These are phyloP conservation scores for Zoanthus sociatus DNA, from an alignment of 92 coral and sea anemone genomes.

Conservation along the genomic window DNA sequence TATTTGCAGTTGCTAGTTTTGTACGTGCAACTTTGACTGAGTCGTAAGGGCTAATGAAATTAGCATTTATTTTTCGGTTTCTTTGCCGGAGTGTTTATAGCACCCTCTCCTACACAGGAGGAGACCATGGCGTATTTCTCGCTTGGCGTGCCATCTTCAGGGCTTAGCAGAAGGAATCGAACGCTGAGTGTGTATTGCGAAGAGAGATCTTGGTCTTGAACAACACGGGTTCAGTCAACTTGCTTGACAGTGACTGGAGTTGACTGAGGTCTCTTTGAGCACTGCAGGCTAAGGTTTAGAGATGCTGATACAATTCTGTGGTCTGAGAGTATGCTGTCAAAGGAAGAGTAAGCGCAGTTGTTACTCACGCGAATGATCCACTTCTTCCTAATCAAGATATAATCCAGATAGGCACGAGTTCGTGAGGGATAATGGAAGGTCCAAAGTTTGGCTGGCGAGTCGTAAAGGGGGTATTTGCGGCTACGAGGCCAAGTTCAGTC, in stretches of 20 bases:
- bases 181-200: background rate
- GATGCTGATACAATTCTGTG: constrained; percentile 34
- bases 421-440: constrained; percentile 1
- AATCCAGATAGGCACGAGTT: background rate
- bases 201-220: background rate
- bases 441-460: constrained; percentile 9
- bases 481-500: constrained; percentile 12
- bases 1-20: constrained; percentile 10
- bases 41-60: background rate
- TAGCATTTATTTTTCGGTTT: background rate
- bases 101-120: constrained; percentile 10
- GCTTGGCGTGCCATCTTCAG: background rate
- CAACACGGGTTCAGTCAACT: background rate
- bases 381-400: constrained; percentile 22
- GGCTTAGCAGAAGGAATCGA: background rate
- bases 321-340: constrained; percentile 16
- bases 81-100: constrained; percentile 29
- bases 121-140: constrained; percentile 18
- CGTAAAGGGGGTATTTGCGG: constrained; percentile 31
- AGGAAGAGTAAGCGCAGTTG: constrained; percentile 5
- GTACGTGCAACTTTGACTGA: constrained; percentile 10
- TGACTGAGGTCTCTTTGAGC: constrained; percentile 1
- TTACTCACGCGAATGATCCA: constrained; percentile 31
- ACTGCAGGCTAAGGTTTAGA: constrained; percentile 19
- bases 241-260: constrained; percentile 45